A percentile compares a stretch with the other conserved stretches of the same genome.
These are phyloP conservation scores for Corythoichthys intestinalis DNA, from an alignment of 2,113 vertebrate genomes.

Conservation along the genomic window DNA sequence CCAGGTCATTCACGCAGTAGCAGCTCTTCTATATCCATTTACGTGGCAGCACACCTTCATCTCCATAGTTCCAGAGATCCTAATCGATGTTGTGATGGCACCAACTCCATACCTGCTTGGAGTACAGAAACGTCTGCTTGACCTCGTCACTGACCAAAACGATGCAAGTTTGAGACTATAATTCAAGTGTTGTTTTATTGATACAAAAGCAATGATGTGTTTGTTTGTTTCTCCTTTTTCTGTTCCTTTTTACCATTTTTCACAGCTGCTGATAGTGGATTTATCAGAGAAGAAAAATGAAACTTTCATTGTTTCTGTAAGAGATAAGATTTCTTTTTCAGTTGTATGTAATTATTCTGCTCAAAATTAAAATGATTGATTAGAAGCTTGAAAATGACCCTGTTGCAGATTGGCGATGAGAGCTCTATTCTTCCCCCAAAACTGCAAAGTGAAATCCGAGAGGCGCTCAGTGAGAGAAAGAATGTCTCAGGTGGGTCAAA, in stretches of 20 bases:
- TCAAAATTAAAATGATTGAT: not conserved
- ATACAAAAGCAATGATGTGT: not conserved
- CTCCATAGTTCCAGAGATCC: slow-evolving; percentile 87
- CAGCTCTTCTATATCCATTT: slow-evolving; percentile 93
- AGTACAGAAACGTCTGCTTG: slow-evolving; percentile 79
- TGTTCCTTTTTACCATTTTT: slow-evolving; percentile 6
- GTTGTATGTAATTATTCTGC: not conserved
- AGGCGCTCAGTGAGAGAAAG: slow-evolving; percentile 48
- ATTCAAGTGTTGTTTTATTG: not conserved
- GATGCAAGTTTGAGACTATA: slow-evolving; percentile 58
- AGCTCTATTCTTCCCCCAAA: slow-evolving; percentile 81
- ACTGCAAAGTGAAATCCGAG: slow-evolving; percentile 79
- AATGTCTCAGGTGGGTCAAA: slow-evolving; percentile 56
- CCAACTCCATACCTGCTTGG: slow-evolving; percentile 94
- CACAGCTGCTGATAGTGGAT: slow-evolving; percentile 84
- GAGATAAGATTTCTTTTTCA: slow-evolving; percentile 24
- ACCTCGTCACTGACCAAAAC: slow-evolving; percentile 75
- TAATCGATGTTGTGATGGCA: slow-evolving; percentile 89
- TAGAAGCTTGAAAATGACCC: not conserved
- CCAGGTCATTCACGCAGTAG: slow-evolving; percentile 86
- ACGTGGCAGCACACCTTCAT: slow-evolving; percentile 96
- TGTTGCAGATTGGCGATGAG: slow-evolving; percentile 82
- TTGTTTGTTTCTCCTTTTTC: not conserved
- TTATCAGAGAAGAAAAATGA: slow-evolving; percentile 72
- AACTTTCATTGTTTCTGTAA: slow-evolving; percentile 78